Evolutionary conservation across 2,113 vertebrate species (phyloP).

Genomic region (Reinhardtius hippoglossoides): DNA sequence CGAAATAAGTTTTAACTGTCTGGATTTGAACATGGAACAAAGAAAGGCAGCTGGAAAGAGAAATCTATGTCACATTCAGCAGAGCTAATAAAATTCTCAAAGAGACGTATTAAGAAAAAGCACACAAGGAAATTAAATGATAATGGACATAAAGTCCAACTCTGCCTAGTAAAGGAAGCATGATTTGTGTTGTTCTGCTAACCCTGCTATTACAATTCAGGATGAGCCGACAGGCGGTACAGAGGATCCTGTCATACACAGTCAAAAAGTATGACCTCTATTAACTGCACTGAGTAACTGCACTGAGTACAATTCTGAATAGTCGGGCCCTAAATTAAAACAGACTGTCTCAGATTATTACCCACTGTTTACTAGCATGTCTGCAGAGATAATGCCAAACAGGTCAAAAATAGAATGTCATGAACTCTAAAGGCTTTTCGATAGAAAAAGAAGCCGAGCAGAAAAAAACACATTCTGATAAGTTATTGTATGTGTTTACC

Average conservation of each 20-base stretch:
- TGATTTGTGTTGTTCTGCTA: slow-evolving; percentile 32
- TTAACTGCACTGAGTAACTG: slow-evolving; percentile 6
- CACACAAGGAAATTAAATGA: slow-evolving; percentile 49
- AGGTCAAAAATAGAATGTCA: slow-evolving; percentile 14
- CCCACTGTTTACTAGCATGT: neutral
- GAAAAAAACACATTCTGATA: neutral
- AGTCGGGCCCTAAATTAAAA: neutral
- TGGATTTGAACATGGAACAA: slow-evolving; percentile 13
- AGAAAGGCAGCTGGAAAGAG: neutral
- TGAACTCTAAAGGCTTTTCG: neutral
- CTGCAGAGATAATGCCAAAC: neutral
- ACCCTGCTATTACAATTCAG: slow-evolving; percentile 13
- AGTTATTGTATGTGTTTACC: slow-evolving; percentile 43
- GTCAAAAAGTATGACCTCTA: slow-evolving; percentile 28
- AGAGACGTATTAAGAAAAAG: slow-evolving; percentile 35
- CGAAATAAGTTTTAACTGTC: neutral
- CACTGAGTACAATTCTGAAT: slow-evolving; percentile 11
- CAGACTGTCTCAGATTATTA: neutral
- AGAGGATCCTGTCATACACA: slow-evolving; percentile 14
- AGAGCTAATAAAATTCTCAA: slow-evolving; percentile 36
- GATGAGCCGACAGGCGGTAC: slow-evolving; percentile 13
- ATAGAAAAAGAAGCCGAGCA: neutral
- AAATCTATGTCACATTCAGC: slow-evolving; percentile 23
- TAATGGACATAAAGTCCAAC: slow-evolving; percentile 43
- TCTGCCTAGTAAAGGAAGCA: slow-evolving; percentile 17